Evolutionary conservation across 2,888 invertebrate genomes (phyloP), one percentile per base, ranked within the genome.

Genomic region (Tetragonula carbonaria): DNA sequence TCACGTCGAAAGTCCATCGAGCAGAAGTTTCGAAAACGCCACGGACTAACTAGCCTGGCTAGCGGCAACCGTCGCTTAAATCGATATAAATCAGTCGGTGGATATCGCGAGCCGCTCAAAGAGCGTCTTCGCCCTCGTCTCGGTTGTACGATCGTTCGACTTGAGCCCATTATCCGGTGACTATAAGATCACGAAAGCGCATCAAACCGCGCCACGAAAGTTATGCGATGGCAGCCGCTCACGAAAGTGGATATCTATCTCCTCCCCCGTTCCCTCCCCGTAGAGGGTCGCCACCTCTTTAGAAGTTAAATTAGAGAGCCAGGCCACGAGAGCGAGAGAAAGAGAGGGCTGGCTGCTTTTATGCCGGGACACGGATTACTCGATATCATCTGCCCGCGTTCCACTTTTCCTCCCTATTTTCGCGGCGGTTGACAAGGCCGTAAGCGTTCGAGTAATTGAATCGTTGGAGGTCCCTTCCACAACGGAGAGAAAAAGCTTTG

Each of bases 131-230:
- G 68, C 65, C 73, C 65, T 67, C 63, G 70, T 71, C 53, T 38
- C 53, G 70, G 74, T 87, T 87, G 87, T 85, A 87, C 74, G 87
- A 62, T 65, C 62, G 70, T 59, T 74, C 78, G 38, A 55, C 67
- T 72, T 66, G 57, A 74, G 63, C 67, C 90, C 87, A 82, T 89
- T 90, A 89, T 81, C 90, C 57, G 70, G 73, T 80, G 70, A 71
- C 86, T 82, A 78, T 90, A 88, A 89, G 88, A 90, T 89, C 90
- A 88, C 88, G 89, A 83, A 90, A 87, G 89, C 89, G 84, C 84
- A 87, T 88, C 86, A 3, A 66, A 53, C 68, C 33, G 1, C 68
- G 50, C 66, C 74, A 23, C 73, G 89, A 89, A 88, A 88, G 85
- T 88, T 89, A 88, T 87, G 87, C 89, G 89, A 88, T 87, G 89